Evolutionary conservation across 2,113 vertebrate genomes (phyloP).

Genomic region (Fregata magnificens): DNA sequence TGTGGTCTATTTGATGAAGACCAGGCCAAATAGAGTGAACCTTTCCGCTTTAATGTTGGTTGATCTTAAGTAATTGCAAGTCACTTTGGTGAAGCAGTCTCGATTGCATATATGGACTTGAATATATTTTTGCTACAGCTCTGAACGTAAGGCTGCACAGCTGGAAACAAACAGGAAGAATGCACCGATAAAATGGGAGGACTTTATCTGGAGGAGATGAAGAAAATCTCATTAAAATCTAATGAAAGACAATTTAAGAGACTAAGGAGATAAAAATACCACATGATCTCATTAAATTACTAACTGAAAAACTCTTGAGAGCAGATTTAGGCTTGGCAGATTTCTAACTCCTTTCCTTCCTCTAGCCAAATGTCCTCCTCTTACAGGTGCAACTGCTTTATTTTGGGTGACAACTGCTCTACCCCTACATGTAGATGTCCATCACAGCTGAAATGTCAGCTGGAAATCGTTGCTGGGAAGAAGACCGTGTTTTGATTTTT

Average conservation of each 20-base stretch:
- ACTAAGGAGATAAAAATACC: neutral
- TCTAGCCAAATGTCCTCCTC: neutral
- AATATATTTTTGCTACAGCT: neutral
- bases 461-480: neutral
- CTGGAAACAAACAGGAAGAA: neutral
- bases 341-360: neutral
- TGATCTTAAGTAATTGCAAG: neutral
- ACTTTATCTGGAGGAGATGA: neutral
- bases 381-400: neutral
- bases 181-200: neutral
- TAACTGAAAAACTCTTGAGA: neutral
- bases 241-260: constrained; percentile 12
- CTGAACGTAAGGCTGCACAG: neutral
- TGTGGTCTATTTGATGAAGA: neutral
- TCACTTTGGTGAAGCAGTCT: neutral
- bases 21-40: neutral
- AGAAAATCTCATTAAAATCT: constrained; percentile 10
- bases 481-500: neutral
- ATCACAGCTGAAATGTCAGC: neutral
- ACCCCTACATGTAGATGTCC: neutral
- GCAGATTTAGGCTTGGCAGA: neutral
- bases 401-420: neutral
- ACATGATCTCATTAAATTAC: neutral
- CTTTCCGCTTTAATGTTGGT: neutral
- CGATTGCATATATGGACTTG: neutral